A percentile compares a stretch with the other conserved stretches of the same genome.
Conservation (phyloP, 2,113 vertebrate genomes). For the Eudyptes chrysolophus region DNA sequence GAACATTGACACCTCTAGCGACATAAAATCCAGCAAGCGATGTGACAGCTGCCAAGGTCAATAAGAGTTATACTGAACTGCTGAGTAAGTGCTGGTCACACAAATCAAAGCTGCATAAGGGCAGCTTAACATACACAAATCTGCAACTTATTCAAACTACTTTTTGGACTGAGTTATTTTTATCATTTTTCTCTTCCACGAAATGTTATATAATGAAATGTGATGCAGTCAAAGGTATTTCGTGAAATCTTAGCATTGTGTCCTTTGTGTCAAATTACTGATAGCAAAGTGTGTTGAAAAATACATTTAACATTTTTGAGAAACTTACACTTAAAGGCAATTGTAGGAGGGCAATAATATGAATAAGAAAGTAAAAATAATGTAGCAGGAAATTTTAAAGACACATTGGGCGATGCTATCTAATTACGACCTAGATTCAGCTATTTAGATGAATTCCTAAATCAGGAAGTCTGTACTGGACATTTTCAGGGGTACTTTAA, state of each 20-base stretch:
- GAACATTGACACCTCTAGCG: conserved; percentile 62
- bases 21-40: conserved; percentile 65
- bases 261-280: conserved; percentile 6
- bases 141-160: conserved; percentile 57
- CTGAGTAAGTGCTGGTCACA: conserved; percentile 69
- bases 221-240: conserved; percentile 43
- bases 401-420: neutral
- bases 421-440: neutral
- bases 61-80: conserved; percentile 70
- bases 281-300: conserved; percentile 6
- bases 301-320: neutral
- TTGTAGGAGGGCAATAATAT: neutral
- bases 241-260: neutral
- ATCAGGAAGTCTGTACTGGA: neutral
- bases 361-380: conserved; percentile 5
- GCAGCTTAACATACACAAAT: conserved; percentile 59
- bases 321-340: neutral
- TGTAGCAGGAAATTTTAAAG: neutral
- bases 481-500: neutral
- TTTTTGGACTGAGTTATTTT: conserved; percentile 38
- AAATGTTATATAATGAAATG: neutral
- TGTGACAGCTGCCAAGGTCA: conserved; percentile 75
- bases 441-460: neutral
- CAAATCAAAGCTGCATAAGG: conserved; percentile 65
- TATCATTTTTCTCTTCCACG: conserved; percentile 3